Percentiles rank a stretch among this genome's conserved stretches.
Conservation (phyloP, 35 echinoderm and acorn worm genomes). For the Eucidaris tribuloides region DNA sequence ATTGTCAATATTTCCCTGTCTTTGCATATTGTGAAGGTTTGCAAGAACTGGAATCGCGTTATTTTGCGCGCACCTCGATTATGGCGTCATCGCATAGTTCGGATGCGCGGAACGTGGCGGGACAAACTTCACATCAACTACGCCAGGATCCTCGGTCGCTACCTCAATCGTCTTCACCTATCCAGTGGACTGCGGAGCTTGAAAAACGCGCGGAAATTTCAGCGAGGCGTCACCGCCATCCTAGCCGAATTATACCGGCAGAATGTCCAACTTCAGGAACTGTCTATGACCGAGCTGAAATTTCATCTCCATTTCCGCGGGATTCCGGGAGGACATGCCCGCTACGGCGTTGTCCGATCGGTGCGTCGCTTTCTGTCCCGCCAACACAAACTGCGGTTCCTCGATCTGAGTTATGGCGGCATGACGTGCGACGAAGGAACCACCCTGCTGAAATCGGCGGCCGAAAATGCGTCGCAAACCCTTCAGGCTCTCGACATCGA, state of each 20-base stretch:
- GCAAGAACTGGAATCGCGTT: slow-evolving; percentile 61
- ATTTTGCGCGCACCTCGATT: slow-evolving; percentile 62
- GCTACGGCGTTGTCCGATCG: slow-evolving; percentile 61
- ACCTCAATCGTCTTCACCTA: slow-evolving; percentile 55
- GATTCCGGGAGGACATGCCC: slow-evolving; percentile 4
- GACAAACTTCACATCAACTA: slow-evolving; percentile 63
- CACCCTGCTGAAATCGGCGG: slow-evolving; percentile 18
- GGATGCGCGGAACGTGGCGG: slow-evolving; percentile 53
- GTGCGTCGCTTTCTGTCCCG: slow-evolving; percentile 55
- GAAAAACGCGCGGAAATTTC: slow-evolving; percentile 45
- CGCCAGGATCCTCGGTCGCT: slow-evolving; percentile 58
- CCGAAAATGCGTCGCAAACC: slow-evolving; percentile 7
- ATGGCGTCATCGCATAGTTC: slow-evolving; percentile 69
- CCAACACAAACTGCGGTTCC: slow-evolving; percentile 32
- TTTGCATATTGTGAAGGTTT: slow-evolving; percentile 41
- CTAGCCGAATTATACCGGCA: slow-evolving; percentile 76
- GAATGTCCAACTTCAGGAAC: slow-evolving; percentile 73
- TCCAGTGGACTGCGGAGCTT: slow-evolving; percentile 49
- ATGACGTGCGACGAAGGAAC: slow-evolving; percentile 68
- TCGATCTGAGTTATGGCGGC: slow-evolving; percentile 61
- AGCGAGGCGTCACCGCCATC: slow-evolving; percentile 70
- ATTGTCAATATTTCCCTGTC: too few relatives aligned
- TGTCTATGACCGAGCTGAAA: slow-evolving; percentile 62
- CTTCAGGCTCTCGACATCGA: slow-evolving; percentile 55
- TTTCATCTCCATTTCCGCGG: slow-evolving; percentile 68